Base-by-base conservation (phyloP, 2,888 invertebrate species). In the Lymantria dispar region DNA sequence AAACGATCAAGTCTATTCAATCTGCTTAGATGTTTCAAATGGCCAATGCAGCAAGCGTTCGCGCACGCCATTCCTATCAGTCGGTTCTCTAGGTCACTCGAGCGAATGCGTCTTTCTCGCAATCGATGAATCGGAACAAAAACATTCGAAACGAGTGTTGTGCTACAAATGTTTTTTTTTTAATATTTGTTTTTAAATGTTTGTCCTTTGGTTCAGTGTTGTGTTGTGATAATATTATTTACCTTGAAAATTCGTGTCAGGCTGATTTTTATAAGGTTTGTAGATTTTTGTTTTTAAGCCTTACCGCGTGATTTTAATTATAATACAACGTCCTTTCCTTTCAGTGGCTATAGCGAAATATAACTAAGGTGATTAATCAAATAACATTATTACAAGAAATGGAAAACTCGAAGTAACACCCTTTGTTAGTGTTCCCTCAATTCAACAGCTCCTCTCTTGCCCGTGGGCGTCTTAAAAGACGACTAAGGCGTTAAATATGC, bases 41-140 rank as follows among this genome's bases (percentile, higher is more conserved):
- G 75, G 74, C 70, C 67, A 67, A 64, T 69, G 76, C 57, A 5
- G 72, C 80, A 74, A 22, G 77, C 80, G 75, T 76, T 36, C 56
- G 78, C 78, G 80, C 79, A 58, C 58, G 60, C 60, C 39, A 62
- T 50, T 60, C 63, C 71, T 80, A 81, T 80, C 80, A 80, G 78
- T 82, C 79, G 76, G 78, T 78, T 74, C 78, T 84, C 62, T 81
- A 79, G 84, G 85, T 82, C 85, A 83, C 69, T 66, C 66, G 76
- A 62, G 63, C 64, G 59, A 62, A 74, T 76, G 70, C 74, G 76
- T 70, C 64, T 70, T 57, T 56, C 54, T 48, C 54, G 48, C 44
- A 31, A 47, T 50, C 48, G 63, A 52, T 31, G 61, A 55, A 22
- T 39, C 52, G 56, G 40, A 50, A 50, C 53, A 49, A 62, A 58